Percentiles rank a stretch among this genome's conserved stretches.
Evolutionary conservation across 2,888 invertebrate species (phyloP).

Genomic region (Epirrita christyi): DNA sequence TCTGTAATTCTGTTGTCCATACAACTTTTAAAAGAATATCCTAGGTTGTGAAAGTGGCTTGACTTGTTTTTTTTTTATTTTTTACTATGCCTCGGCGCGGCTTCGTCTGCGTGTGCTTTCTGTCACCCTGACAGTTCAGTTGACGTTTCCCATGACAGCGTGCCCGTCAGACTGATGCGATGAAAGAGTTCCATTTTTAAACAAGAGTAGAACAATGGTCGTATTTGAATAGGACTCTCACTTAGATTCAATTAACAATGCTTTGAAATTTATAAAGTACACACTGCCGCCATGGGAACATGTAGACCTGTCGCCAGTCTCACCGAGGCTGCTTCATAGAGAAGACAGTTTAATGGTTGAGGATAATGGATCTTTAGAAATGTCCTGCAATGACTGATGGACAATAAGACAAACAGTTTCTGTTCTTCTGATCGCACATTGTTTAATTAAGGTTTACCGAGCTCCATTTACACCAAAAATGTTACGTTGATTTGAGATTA

Average conservation of each 20-base stretch:
- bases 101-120: constrained; percentile 28
- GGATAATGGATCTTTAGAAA: constrained; percentile 35
- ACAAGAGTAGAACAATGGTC: constrained; percentile 66
- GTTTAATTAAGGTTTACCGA: too few species aligned
- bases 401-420: background rate
- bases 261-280: constrained; percentile 52
- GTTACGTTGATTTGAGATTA: too few species aligned
- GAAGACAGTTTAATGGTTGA: constrained; percentile 33
- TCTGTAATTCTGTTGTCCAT: too few species aligned
- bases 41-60: too few species aligned
- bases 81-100: background rate
- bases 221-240: constrained; percentile 70
- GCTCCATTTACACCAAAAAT: too few species aligned
- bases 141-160: constrained; percentile 58
- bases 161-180: constrained; percentile 39
- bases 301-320: constrained; percentile 25
- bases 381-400: constrained; percentile 32
- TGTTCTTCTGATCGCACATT: too few species aligned
- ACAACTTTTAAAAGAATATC: too few species aligned
- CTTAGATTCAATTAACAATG: constrained; percentile 72
- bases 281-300: constrained; percentile 34
- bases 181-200: constrained; percentile 69
- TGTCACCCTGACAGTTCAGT: constrained; percentile 54
- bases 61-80: too few species aligned
- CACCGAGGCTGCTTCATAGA: constrained; percentile 4